These are phyloP conservation scores for Podiceps cristatus DNA, from an alignment of 2,113 vertebrate genomes.

Conservation along the genomic window DNA sequence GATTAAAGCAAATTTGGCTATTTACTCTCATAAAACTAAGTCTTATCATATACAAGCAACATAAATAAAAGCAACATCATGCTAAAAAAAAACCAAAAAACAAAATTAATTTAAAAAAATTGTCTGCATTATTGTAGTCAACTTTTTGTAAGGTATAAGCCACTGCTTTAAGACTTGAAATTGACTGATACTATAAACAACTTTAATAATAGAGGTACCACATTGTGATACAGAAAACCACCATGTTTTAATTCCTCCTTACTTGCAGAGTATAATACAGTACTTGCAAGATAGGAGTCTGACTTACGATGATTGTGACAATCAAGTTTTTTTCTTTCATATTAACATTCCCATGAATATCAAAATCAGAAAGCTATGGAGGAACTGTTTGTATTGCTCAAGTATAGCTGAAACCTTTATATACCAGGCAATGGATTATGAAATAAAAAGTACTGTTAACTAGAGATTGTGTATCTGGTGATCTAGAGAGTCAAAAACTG, in stretches of 20 bases:
- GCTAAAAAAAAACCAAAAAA: neutral
- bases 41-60: neutral
- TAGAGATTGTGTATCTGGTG: neutral
- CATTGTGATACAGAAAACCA: neutral
- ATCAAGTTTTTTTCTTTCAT: neutral
- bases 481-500: conserved; percentile 88
- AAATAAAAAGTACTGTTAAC: neutral
- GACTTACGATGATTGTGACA: neutral
- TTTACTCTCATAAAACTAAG: neutral
- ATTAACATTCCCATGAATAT: neutral
- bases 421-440: neutral
- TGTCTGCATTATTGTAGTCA: neutral
- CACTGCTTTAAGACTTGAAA: neutral
- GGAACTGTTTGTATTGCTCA: neutral
- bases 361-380: neutral
- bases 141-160: neutral
- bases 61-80: neutral
- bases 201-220: neutral
- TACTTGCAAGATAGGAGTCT: neutral
- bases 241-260: neutral
- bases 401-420: neutral
- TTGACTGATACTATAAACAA: neutral
- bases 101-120: neutral
- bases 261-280: fast-evolving
- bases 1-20: neutral